These are phyloP conservation scores for Pinctada fucata DNA, from an alignment of 2,888 invertebrate species.

Conservation along the genomic window DNA sequence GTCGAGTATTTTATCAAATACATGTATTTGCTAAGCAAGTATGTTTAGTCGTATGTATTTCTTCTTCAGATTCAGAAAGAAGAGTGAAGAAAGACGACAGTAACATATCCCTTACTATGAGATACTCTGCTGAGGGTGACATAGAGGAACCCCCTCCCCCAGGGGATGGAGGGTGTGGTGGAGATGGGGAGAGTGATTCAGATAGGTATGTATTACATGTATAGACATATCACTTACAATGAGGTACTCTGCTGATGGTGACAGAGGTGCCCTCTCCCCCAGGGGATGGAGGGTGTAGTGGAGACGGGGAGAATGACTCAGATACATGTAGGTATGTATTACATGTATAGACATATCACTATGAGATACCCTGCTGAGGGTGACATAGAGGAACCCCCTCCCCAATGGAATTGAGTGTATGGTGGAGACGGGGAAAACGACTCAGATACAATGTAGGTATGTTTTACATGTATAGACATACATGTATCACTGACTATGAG, in stretches of 20 bases:
- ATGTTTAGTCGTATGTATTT: neutral
- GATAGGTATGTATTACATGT: conserved; percentile 48
- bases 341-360: conserved; percentile 24
- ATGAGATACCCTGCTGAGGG: conserved; percentile 67
- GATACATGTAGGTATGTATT: conserved; percentile 36
- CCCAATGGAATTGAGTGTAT: conserved; percentile 64
- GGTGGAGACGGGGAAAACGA: conserved; percentile 66
- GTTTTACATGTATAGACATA: conserved; percentile 13
- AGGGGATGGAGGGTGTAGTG: conserved; percentile 64
- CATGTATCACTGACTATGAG: conserved; percentile 54
- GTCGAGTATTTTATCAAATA: no score
- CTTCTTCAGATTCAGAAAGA: neutral
- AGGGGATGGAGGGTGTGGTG: conserved; percentile 65
- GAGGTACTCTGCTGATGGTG: conserved; percentile 64
- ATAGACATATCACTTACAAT: conserved; percentile 47
- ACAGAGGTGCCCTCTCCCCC: conserved; percentile 60
- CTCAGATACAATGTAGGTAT: conserved; percentile 38
- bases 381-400: conserved; percentile 60
- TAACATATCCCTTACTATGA: conserved; percentile 51
- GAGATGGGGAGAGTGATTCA: conserved; percentile 63
- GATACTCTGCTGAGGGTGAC: conserved; percentile 67
- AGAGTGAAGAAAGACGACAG: conserved; percentile 28
- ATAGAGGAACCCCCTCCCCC: conserved; percentile 62
- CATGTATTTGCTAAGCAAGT: no score
- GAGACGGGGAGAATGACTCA: conserved; percentile 63